Conservation (phyloP, 2,888 invertebrate genomes). For the Agonopterix heracliana region DNA sequence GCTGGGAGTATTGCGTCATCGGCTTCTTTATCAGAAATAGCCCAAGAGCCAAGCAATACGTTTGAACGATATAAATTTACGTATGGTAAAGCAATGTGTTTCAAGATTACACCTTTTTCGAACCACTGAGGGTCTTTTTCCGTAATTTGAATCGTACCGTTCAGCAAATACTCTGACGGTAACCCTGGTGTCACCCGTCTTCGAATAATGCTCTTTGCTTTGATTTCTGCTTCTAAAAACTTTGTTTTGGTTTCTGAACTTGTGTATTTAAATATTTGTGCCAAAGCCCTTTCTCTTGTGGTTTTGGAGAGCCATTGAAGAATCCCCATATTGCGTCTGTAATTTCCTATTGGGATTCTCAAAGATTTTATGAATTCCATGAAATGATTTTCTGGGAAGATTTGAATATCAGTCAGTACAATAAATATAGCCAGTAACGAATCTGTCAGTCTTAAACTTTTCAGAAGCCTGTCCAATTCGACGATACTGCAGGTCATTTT, state of each 20-base stretch:
- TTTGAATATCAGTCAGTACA: slow-evolving; percentile 20
- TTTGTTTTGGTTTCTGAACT: not conserved
- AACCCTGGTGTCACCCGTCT: slow-evolving; percentile 10
- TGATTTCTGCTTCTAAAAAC: slow-evolving; percentile 8
- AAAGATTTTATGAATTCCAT: slow-evolving; percentile 13
- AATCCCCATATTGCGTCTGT: slow-evolving; percentile 2
- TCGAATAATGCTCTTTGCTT: slow-evolving; percentile 6
- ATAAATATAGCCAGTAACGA: slow-evolving; percentile 28
- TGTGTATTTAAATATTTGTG: slow-evolving; percentile 1
- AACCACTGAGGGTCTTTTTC: slow-evolving; percentile 26
- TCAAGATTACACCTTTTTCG: slow-evolving; percentile 22
- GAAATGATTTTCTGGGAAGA: slow-evolving; percentile 24
- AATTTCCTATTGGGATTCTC: not conserved
- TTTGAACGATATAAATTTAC: slow-evolving; percentile 18
- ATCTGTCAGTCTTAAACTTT: slow-evolving; percentile 18
- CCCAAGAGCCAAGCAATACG: slow-evolving; percentile 13
- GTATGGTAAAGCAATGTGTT: slow-evolving; percentile 17
- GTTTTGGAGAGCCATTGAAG: slow-evolving; percentile 9
- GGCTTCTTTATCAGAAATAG: slow-evolving; percentile 15
- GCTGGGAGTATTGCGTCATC: slow-evolving; percentile 24
- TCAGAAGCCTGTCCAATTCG: slow-evolving; percentile 19
- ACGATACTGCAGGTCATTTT: slow-evolving; percentile 21
- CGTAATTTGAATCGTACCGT: slow-evolving; percentile 10
- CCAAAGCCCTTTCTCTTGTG: not conserved
- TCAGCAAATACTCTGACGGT: slow-evolving; percentile 11